Evolutionary conservation across 2,797 vertebrate genomes (phyloP).

Genomic region (Anguilla pacifica): DNA sequence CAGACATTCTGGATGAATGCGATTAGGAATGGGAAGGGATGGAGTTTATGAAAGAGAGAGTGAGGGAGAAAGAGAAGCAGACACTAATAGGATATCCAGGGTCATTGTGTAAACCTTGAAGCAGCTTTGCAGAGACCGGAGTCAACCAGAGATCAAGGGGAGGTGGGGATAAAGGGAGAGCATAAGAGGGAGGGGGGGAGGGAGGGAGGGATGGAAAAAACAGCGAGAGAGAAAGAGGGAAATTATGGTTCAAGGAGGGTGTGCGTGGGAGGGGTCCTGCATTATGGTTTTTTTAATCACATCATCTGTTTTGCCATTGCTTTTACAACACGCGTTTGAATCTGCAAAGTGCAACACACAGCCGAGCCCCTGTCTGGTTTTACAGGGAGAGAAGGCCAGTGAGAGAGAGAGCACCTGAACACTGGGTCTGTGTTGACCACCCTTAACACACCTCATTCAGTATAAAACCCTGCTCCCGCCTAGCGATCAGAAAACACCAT

Average conservation of each 20-base stretch:
- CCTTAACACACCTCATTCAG: background rate
- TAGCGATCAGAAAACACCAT: background rate
- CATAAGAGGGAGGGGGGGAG: background rate
- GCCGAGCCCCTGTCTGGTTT: background rate
- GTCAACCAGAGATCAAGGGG: background rate
- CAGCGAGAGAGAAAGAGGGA: background rate
- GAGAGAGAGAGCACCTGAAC: background rate
- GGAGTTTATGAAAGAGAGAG: conserved; percentile 6
- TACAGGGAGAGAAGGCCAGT: background rate
- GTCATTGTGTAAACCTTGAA: conserved; percentile 5
- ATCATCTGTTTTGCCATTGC: background rate
- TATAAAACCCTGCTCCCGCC: background rate
- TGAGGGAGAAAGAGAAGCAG: background rate
- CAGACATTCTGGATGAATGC: background rate
- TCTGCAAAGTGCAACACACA: background rate
- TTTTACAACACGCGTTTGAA: background rate
- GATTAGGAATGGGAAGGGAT: conserved; percentile 3
- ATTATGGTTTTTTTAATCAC: background rate
- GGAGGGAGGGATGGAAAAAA: background rate
- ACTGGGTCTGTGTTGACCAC: background rate
- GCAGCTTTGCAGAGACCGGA: background rate
- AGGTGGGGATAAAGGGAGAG: background rate
- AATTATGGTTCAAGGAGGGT: background rate
- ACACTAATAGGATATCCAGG: conserved; percentile 14
- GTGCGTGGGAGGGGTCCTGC: background rate